Evolutionary conservation across 2,797 vertebrate species (phyloP).

Genomic region (Artibeus lituratus): DNA sequence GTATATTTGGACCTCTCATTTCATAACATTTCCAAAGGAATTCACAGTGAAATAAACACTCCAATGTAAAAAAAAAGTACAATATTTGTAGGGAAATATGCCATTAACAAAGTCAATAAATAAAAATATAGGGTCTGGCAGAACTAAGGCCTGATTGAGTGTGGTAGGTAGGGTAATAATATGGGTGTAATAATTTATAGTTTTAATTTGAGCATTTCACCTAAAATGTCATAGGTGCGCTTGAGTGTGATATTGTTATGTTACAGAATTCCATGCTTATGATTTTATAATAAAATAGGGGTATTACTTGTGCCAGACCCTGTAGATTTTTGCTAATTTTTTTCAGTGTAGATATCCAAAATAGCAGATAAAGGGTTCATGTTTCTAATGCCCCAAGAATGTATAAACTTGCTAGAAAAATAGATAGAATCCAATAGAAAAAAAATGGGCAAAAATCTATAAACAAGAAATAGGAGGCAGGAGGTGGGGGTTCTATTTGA

Average conservation of each 20-base stretch:
- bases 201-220: too few relatives aligned
- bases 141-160: too few relatives aligned
- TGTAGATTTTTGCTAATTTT: neutral
- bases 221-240: too few relatives aligned
- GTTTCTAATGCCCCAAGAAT: neutral
- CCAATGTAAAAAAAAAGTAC: neutral
- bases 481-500: neutral
- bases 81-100: neutral
- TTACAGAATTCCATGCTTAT: too few relatives aligned
- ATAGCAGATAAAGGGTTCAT: neutral
- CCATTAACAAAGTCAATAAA: neutral
- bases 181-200: too few relatives aligned
- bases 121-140: neutral
- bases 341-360: neutral
- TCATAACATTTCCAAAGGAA: neutral
- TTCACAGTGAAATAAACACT: neutral
- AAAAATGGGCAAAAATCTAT: neutral
- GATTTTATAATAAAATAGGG: too few relatives aligned
- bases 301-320: too few relatives aligned
- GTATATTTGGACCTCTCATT: neutral
- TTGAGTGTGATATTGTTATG: too few relatives aligned
- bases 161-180: too few relatives aligned
- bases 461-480: neutral
- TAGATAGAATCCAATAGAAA: neutral
- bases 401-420: neutral